Evolutionary conservation across 2,888 invertebrate species (phyloP), one percentile per base, ranked within the genome.

Genomic region (Seira sanloemensis): DNA sequence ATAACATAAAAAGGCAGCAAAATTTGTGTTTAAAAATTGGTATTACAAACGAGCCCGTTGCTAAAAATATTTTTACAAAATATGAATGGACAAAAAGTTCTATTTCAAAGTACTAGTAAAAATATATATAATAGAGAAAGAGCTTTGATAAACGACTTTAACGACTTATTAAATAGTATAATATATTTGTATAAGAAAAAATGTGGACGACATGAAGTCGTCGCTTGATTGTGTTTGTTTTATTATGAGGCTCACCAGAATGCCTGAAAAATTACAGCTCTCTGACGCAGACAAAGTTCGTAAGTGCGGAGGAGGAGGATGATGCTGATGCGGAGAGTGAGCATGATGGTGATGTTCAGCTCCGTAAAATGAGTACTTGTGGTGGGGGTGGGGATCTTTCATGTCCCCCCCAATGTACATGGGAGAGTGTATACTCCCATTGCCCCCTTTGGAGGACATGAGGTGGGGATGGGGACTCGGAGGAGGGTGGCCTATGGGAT

Each of bases 261-360:
- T 83, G 74, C 77, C 77, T 65, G 83, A 66, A 78, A 83, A 83
- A 78, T 67, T 78, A 83, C 78, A 78, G 74, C 78, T 83, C 50
- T 83, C 83, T 68, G 78, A 37, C 25, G 78, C 58, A 23, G 71
- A 77, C 72, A 83, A 73, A 58, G 66, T 12, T 78, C 83, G 72
- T 73, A 83, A 78, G 78, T 83, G 78, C 18, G 69, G 83, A n/a
- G n/a, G n/a, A n/a, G n/a, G n/a, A n/a, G n/a, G n/a, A 68, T 73
- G 83, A 69, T 74, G 27, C 1, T 18, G 75, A 65, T 71, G 78
- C 65, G 69, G 72, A 65, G 72, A 68, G 58, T 67, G 25, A 37
- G 78, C 46, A 72, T 72, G 72, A 72, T 58, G 72, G 58, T 78
- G 24, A 72, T 78, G 78, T 62, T 78, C 78, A 58, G 69, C 69